A percentile compares a stretch with the other conserved stretches of the same genome.
Evolutionary conservation across 2,888 invertebrate genomes (phyloP).

Genomic region (Lasioglossum lativentre): DNA sequence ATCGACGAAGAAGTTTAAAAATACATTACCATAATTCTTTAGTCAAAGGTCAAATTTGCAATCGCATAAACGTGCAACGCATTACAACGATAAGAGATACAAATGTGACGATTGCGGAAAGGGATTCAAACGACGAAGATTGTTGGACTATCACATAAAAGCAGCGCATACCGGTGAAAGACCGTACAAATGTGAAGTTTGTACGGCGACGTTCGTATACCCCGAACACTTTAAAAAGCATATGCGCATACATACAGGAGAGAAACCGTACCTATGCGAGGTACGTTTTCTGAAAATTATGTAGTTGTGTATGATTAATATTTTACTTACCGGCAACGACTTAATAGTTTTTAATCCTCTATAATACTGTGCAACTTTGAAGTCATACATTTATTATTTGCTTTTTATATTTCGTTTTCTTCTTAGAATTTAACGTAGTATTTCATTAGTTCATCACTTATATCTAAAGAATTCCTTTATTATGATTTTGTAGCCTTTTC

Average conservation of each 20-base stretch:
- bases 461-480: not conserved
- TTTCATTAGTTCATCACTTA: not conserved
- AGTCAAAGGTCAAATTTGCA: slow-evolving; percentile 93
- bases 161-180: slow-evolving; percentile 93
- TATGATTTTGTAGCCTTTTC: not conserved
- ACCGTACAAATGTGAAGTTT: slow-evolving; percentile 90
- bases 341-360: not conserved
- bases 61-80: slow-evolving; percentile 92
- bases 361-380: not conserved
- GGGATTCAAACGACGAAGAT: slow-evolving; percentile 88
- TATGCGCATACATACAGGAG: slow-evolving; percentile 91
- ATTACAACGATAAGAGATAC: slow-evolving; percentile 91
- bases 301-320: not conserved
- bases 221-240: slow-evolving; percentile 94
- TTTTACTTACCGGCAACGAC: not conserved
- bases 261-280: slow-evolving; percentile 91
- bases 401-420: not conserved
- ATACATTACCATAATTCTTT: slow-evolving; percentile 30
- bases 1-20: not conserved
- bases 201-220: slow-evolving; percentile 92
- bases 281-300: slow-evolving; percentile 79
- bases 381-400: not conserved
- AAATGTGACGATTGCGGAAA: slow-evolving; percentile 90
- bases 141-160: slow-evolving; percentile 93
- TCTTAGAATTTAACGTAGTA: not conserved